Evolutionary conservation across 2,888 invertebrate species (phyloP).

Genomic region (Cyaniris semiargus): DNA sequence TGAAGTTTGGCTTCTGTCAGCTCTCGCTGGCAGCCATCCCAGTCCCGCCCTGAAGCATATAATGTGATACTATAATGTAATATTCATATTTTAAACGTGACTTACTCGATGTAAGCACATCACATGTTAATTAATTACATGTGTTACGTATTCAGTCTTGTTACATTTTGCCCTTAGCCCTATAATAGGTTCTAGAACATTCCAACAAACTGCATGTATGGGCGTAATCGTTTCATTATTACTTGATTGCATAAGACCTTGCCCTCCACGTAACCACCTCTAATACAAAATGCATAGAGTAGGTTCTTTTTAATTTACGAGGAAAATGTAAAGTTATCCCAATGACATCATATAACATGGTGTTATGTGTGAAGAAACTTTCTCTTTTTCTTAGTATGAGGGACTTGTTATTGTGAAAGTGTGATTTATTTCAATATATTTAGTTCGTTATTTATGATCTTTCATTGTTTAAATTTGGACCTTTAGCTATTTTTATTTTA

Average conservation of each 20-base stretch:
- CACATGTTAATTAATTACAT: neutral
- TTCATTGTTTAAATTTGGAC: neutral
- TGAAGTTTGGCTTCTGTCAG: too few relatives aligned
- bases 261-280: neutral
- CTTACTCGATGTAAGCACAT: neutral
- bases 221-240: conserved; percentile 23
- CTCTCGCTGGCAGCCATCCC: too few relatives aligned
- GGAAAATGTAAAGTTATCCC: conserved; percentile 3
- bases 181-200: neutral
- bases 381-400: neutral
- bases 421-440: neutral
- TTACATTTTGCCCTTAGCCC: neutral
- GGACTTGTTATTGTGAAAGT: neutral
- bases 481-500: neutral
- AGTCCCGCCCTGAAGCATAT: too few relatives aligned
- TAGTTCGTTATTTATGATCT: neutral
- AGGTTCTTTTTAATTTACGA: neutral
- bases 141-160: neutral
- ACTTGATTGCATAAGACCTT: conserved; percentile 16
- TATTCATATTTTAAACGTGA: neutral
- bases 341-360: neutral
- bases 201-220: neutral
- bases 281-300: neutral
- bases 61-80: too few relatives aligned
- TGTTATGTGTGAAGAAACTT: neutral